These are phyloP conservation scores for Mimumesa dahlbomi DNA, from an alignment of 2,888 invertebrate genomes.

Conservation along the genomic window DNA sequence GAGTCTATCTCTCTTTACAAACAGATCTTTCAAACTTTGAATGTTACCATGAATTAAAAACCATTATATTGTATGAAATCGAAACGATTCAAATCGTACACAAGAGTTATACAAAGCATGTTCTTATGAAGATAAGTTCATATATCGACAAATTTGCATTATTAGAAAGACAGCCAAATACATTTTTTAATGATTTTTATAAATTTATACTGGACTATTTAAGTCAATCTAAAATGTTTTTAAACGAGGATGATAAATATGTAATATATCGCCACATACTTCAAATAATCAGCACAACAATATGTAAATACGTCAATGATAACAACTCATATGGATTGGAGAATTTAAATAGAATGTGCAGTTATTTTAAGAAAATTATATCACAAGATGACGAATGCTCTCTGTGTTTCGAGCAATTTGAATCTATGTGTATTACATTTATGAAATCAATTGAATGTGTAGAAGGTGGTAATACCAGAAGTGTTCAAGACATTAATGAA, in stretches of 20 bases:
- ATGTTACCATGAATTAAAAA: slow-evolving; percentile 37
- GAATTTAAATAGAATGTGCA: slow-evolving; percentile 24
- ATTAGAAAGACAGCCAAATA: slow-evolving; percentile 12
- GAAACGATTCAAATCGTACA: slow-evolving; percentile 32
- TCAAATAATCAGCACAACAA: slow-evolving; percentile 40
- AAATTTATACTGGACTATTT: slow-evolving; percentile 39
- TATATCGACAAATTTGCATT: slow-evolving; percentile 47
- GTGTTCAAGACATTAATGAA: slow-evolving; percentile 18
- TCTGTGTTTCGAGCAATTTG: slow-evolving; percentile 50
- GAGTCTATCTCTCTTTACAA: slow-evolving; percentile 24
- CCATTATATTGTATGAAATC: slow-evolving; percentile 52
- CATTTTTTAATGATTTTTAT: slow-evolving; percentile 42
- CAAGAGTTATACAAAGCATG: slow-evolving; percentile 39
- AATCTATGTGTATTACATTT: slow-evolving; percentile 48
- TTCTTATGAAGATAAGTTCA: slow-evolving; percentile 40
- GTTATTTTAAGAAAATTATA: slow-evolving; percentile 37
- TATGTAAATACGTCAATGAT: slow-evolving; percentile 30
- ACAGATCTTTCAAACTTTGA: slow-evolving; percentile 4
- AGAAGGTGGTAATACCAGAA: slow-evolving; percentile 25
- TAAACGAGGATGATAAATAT: slow-evolving; percentile 45
- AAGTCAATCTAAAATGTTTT: slow-evolving; percentile 1
- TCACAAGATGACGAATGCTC: slow-evolving; percentile 54
- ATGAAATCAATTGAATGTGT: slow-evolving; percentile 51
- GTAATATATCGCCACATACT: slow-evolving; percentile 43
- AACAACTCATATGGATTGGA: slow-evolving; percentile 1